phyloP scores from a whole-genome alignment of 2,797 vertebrate genomes.

The Mastacembelus armatus region DNA sequence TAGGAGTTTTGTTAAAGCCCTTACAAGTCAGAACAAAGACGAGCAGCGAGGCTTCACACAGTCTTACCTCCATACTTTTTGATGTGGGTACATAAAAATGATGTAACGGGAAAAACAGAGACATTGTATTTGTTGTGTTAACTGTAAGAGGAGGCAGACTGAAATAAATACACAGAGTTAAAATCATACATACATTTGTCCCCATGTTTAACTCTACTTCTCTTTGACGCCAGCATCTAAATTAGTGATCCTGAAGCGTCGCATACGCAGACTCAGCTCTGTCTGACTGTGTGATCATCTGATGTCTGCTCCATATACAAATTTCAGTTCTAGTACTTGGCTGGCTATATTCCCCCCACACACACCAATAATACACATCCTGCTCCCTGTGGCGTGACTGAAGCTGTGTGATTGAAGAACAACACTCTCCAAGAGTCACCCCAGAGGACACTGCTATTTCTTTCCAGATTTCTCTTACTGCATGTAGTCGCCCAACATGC shows the following conservation, averaged over 20 bases:
- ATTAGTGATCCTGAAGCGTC: slow-evolving; percentile 5
- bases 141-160: slow-evolving; percentile 36
- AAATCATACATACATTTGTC: slow-evolving; percentile 1
- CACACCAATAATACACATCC: slow-evolving; percentile 18
- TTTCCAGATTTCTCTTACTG: slow-evolving; percentile 34
- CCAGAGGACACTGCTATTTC: slow-evolving; percentile 32
- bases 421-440: slow-evolving; percentile 16
- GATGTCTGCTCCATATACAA: slow-evolving; percentile 24
- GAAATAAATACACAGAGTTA: slow-evolving; percentile 20
- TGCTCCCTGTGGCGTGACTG: slow-evolving; percentile 42
- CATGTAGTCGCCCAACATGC: slow-evolving; percentile 55
- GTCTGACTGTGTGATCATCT: slow-evolving; percentile 33
- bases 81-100: slow-evolving; percentile 32
- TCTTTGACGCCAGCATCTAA: slow-evolving; percentile 8
- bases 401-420: slow-evolving; percentile 50
- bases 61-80: too few species aligned
- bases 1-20: slow-evolving; percentile 21
- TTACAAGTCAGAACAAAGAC: slow-evolving; percentile 53
- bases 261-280: slow-evolving; percentile 11
- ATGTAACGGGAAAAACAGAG: slow-evolving; percentile 40
- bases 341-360: background rate
- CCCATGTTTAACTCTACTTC: background rate
- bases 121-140: slow-evolving; percentile 35
- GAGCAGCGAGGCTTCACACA: too few species aligned
- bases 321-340: slow-evolving; percentile 9